These are phyloP conservation scores for Bombyx mandarina DNA, from an alignment of 1,140 invertebrate genomes.

Conservation along the genomic window DNA sequence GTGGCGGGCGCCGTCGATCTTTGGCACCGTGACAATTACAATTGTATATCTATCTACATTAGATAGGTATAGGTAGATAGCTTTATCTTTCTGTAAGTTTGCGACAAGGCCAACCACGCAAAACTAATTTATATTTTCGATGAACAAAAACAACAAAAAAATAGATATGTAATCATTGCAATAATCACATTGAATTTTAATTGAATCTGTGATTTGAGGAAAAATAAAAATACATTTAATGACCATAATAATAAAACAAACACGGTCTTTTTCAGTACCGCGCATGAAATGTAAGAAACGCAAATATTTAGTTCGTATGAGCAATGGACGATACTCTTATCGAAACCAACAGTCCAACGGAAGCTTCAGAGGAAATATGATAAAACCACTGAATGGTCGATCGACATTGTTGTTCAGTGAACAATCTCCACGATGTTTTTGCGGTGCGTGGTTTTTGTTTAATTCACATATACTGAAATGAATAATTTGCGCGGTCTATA, in stretches of 20 bases:
- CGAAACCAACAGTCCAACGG: slow-evolving; percentile 33
- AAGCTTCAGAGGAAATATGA: slow-evolving; percentile 54
- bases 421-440: too few species aligned
- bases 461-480: too few species aligned
- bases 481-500: too few species aligned
- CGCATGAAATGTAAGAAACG: too few species aligned
- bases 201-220: too few species aligned
- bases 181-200: background rate
- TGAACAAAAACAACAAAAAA: background rate
- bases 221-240: too few species aligned
- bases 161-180: background rate
- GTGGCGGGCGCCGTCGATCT: slow-evolving; percentile 44
- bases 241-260: too few species aligned
- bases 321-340: slow-evolving; percentile 25
- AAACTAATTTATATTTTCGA: background rate
- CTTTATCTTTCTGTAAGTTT: slow-evolving; percentile 50
- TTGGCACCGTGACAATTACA: slow-evolving; percentile 61
- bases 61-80: slow-evolving; percentile 12
- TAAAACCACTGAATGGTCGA: slow-evolving; percentile 45
- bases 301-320: background rate
- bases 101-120: slow-evolving; percentile 27
- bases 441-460: too few species aligned
- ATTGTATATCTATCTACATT: slow-evolving; percentile 28
- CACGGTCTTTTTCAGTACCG: too few species aligned
- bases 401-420: slow-evolving; percentile 1